A percentile compares a stretch with the other conserved stretches of the same genome.
Conservation (phyloP, 2,797 vertebrate species). For the Aeoliscus strigatus region DNA sequence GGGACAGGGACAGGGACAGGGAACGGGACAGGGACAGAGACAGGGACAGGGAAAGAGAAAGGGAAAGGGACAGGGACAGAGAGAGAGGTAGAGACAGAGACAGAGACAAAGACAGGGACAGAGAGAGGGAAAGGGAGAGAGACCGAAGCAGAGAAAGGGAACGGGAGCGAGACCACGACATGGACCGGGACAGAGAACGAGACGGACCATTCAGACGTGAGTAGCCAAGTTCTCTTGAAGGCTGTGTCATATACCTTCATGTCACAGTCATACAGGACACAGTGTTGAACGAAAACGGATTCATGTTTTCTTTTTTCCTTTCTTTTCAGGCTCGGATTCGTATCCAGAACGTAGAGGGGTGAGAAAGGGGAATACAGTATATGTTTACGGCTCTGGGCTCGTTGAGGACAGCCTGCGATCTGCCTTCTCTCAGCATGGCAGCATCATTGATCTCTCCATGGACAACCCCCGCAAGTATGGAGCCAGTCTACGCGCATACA, state of each 20-base stretch:
- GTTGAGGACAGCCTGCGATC: slow-evolving; percentile 80
- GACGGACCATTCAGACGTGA: slow-evolving; percentile 76
- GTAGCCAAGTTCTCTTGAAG: slow-evolving; percentile 16
- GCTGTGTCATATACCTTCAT: not conserved
- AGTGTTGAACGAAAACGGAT: not conserved
- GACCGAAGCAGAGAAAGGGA: slow-evolving; percentile 50
- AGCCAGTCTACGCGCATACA: not conserved
- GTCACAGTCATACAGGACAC: too few species aligned
- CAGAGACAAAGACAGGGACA: slow-evolving; percentile 50
- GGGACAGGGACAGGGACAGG: not conserved
- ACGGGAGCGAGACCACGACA: slow-evolving; percentile 33
- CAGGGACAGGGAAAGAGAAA: slow-evolving; percentile 16
- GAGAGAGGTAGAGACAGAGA: slow-evolving; percentile 54
- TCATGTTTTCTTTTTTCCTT: not conserved
- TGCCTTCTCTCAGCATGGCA: slow-evolving; percentile 85
- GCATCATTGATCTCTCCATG: slow-evolving; percentile 89
- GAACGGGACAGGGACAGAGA: slow-evolving; percentile 1
- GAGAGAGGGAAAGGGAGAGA: slow-evolving; percentile 37
- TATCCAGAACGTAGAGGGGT: slow-evolving; percentile 83
- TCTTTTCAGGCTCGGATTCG: slow-evolving; percentile 80
- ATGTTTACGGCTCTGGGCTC: slow-evolving; percentile 85
- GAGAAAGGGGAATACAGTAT: slow-evolving; percentile 90
- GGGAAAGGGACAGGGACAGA: slow-evolving; percentile 9
- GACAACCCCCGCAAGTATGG: slow-evolving; percentile 86
- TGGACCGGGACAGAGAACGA: slow-evolving; percentile 50